phyloP scores from a whole-genome alignment of 2,113 vertebrate species.

The Anoplopoma fimbria region DNA sequence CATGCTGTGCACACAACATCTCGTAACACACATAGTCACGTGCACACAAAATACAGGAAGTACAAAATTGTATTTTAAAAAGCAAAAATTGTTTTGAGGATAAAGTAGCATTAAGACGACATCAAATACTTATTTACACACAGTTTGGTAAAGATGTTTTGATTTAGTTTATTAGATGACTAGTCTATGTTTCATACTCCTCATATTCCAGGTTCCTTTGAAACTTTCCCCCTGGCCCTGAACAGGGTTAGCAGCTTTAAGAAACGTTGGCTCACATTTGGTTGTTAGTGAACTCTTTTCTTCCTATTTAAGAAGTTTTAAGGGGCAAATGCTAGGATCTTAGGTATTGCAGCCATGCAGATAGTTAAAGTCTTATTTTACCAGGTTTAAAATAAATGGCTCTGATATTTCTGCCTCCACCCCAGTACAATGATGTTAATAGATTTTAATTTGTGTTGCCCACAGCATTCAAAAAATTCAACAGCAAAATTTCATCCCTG shows the following conservation, averaged over 20 bases:
- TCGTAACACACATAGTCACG: background rate
- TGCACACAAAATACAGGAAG: background rate
- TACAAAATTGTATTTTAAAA: background rate
- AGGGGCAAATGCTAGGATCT: background rate
- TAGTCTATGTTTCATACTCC: background rate
- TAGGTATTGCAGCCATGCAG: too few species aligned
- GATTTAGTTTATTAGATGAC: too few species aligned
- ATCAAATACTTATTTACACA: background rate
- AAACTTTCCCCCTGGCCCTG: background rate
- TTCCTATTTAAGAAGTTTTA: background rate
- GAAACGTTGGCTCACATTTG: background rate
- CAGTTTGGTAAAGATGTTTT: background rate
- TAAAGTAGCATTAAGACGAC: background rate
- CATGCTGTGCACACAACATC: conserved; percentile 13
- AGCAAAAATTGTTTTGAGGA: background rate
- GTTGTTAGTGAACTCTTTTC: too few species aligned
- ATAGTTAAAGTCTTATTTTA: too few species aligned
- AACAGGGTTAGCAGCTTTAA: background rate
- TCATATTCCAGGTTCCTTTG: background rate
- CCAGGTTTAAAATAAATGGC: too few species aligned
- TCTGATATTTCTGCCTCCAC: too few species aligned
- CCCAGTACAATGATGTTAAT: background rate
- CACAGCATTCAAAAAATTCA: background rate
- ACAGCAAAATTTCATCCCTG: background rate
- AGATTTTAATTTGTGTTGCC: too few species aligned